These are phyloP conservation scores for Isotomurus palustris DNA, from an alignment of 2,888 invertebrate genomes.

Conservation along the genomic window DNA sequence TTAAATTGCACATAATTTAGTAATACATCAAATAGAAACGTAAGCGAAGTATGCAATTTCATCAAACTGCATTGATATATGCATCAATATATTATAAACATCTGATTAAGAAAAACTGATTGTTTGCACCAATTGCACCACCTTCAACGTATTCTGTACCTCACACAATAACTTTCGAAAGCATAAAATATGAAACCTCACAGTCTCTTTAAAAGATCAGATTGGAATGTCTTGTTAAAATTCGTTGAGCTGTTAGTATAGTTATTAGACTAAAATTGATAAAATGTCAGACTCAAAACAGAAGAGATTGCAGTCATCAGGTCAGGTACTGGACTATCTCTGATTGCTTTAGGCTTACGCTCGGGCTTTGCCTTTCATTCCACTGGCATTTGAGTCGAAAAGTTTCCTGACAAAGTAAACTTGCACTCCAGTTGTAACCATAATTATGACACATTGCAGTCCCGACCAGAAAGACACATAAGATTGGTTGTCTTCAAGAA, in stretches of 20 bases:
- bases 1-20: no score
- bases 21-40: no score
- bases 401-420: slow-evolving; percentile 85
- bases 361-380: slow-evolving; percentile 35
- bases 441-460: slow-evolving; percentile 76
- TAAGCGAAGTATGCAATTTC: no score
- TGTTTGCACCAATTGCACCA: no score
- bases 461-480: slow-evolving; percentile 88
- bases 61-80: no score
- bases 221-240: no score
- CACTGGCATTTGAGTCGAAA: slow-evolving; percentile 61
- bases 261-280: background rate
- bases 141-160: no score
- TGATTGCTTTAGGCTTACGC: slow-evolving; percentile 18
- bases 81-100: no score
- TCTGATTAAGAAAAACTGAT: no score
- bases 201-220: no score
- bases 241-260: background rate
- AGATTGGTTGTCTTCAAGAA: slow-evolving; percentile 72
- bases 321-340: background rate
- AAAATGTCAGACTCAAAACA: background rate
- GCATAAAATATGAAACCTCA: no score
- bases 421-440: slow-evolving; percentile 70
- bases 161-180: no score
- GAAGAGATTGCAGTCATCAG: background rate